These are phyloP conservation scores for Labia minor DNA, from an alignment of 2,888 invertebrate species.

Conservation along the genomic window DNA sequence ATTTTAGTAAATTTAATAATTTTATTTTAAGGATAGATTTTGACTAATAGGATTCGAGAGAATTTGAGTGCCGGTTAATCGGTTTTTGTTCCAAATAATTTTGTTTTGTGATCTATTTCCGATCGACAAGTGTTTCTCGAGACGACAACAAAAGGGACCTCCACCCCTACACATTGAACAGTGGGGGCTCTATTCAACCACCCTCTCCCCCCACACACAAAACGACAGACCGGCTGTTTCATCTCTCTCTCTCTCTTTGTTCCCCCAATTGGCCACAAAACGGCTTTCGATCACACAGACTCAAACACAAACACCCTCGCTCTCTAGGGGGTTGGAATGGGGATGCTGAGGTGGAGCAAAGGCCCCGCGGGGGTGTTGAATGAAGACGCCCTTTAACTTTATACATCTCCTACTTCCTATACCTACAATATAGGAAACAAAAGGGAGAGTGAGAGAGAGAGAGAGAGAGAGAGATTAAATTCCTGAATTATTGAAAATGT, in stretches of 20 bases:
- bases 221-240: conserved; percentile 1
- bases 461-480: no score
- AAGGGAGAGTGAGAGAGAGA: no score
- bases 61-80: not conserved
- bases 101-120: conserved; percentile 13
- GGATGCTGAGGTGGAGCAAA: not conserved
- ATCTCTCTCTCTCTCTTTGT: not conserved
- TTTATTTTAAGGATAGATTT: no score
- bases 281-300: conserved; percentile 13
- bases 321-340: not conserved
- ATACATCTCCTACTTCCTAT: no score
- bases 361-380: no score
- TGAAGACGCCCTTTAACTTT: no score
- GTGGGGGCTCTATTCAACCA: not conserved
- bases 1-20: no score
- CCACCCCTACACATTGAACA: not conserved
- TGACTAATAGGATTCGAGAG: no score
- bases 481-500: no score
- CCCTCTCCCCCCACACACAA: no score
- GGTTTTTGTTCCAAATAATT: conserved; percentile 4
- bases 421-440: no score
- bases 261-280: conserved; percentile 4
- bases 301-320: conserved; percentile 8
- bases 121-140: conserved; percentile 13
- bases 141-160: not conserved